Evolutionary conservation across 2,797 vertebrate genomes (phyloP).

Genomic region (Enteromius afrohamiltoni): DNA sequence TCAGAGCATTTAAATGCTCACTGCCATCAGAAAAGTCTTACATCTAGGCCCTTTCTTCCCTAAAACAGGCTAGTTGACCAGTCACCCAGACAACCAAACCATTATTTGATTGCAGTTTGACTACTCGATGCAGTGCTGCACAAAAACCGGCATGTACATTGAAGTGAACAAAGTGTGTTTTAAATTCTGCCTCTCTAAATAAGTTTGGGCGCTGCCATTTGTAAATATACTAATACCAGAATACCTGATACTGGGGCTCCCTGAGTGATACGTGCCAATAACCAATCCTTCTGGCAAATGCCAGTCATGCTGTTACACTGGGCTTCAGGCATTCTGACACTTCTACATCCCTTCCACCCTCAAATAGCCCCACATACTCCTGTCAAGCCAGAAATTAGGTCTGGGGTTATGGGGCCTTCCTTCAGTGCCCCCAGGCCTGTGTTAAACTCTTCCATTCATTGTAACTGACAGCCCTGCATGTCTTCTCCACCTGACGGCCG

Average conservation of each 20-base stretch:
- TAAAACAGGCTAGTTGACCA: background rate
- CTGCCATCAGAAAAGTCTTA: background rate
- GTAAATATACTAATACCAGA: background rate
- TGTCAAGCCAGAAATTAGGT: conserved; percentile 40
- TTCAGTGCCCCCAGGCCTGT: conserved; percentile 24
- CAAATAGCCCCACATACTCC: conserved; percentile 40
- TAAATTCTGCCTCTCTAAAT: background rate
- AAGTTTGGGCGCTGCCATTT: background rate
- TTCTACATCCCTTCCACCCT: conserved; percentile 46
- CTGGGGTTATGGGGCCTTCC: conserved; percentile 36
- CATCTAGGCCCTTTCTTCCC: background rate
- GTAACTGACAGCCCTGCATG: conserved; percentile 43
- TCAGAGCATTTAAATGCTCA: background rate
- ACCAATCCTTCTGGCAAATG: conserved; percentile 41
- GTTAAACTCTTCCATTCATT: conserved; percentile 42
- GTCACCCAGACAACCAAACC: background rate
- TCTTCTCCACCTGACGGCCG: conserved; percentile 10
- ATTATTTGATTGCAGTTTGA: background rate
- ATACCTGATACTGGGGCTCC: background rate
- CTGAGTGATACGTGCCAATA: conserved; percentile 1
- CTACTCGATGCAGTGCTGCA: background rate
- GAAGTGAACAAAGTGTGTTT: background rate
- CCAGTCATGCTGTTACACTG: conserved; percentile 65
- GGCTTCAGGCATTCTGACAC: conserved; percentile 49
- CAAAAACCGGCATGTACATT: background rate